Conservation (phyloP, 2,113 vertebrate genomes). For the Gopherus flavomarginatus region DNA sequence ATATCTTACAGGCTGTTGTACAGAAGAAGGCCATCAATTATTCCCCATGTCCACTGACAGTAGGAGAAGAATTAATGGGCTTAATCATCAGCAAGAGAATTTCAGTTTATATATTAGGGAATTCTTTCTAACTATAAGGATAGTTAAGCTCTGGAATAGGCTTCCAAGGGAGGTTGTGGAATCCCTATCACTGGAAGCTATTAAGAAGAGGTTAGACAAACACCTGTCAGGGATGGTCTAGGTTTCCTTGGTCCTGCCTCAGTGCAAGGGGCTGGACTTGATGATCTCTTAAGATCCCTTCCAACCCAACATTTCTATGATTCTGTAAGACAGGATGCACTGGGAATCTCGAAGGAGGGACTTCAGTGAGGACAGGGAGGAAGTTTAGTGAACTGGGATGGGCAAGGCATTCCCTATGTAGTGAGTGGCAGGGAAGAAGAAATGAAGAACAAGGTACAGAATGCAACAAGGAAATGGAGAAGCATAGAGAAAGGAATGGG, state of each 20-base stretch:
- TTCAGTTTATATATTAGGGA: not conserved
- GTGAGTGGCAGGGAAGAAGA: not conserved
- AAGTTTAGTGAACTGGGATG: not conserved
- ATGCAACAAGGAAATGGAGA: not conserved
- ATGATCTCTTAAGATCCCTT: not conserved
- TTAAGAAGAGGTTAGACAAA: not conserved
- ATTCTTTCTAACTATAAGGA: not conserved
- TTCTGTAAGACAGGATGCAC: not conserved
- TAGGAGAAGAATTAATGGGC: not conserved
- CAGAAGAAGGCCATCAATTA: not conserved
- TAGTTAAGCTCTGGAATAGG: not conserved
- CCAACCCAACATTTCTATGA: not conserved
- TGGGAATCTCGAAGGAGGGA: not conserved
- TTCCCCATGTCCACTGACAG: not conserved
- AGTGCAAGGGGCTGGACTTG: not conserved
- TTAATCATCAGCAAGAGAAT: not conserved
- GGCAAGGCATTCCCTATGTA: not conserved
- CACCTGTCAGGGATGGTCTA: not conserved
- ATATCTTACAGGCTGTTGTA: not conserved
- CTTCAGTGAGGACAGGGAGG: accelerated
- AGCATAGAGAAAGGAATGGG: not conserved
- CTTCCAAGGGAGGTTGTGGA: not conserved
- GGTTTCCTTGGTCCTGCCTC: not conserved
- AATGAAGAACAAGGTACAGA: not conserved
- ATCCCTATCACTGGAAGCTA: not conserved